Percentiles rank a stretch among this genome's conserved stretches.
phyloP scores from a whole-genome alignment of 2,113 vertebrate genomes.

The Phalacrocorax brasilianus region DNA sequence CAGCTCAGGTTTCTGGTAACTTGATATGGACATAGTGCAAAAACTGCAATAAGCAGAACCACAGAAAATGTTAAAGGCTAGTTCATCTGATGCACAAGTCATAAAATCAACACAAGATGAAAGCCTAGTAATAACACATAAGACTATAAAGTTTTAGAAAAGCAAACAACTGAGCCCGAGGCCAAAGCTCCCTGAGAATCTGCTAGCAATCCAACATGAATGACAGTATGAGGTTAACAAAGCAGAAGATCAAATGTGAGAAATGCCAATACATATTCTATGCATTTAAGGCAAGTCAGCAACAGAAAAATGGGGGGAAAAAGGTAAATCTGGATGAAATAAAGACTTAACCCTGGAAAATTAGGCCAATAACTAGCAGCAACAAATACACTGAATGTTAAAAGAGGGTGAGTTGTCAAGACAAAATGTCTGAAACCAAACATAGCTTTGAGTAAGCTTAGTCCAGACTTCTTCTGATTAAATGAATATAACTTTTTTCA shows the following conservation, averaged over 20 bases:
- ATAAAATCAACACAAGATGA: constrained; percentile 19
- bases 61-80: neutral
- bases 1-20: neutral
- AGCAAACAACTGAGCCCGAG: neutral
- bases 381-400: neutral
- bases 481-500: neutral
- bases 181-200: neutral
- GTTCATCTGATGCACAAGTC: neutral
- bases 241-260: neutral
- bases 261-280: neutral
- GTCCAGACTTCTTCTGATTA: neutral
- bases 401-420: neutral
- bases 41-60: neutral
- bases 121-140: neutral
- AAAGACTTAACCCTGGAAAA: neutral
- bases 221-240: neutral
- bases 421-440: neutral
- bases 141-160: neutral
- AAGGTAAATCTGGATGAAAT: neutral
- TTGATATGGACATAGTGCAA: neutral
- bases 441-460: neutral
- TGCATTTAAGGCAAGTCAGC: neutral
- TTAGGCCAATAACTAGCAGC: neutral
- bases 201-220: neutral
- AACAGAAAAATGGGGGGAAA: neutral